Base-by-base conservation (phyloP, 1,140 invertebrate species). In the Caenorhabditis latens region DNA sequence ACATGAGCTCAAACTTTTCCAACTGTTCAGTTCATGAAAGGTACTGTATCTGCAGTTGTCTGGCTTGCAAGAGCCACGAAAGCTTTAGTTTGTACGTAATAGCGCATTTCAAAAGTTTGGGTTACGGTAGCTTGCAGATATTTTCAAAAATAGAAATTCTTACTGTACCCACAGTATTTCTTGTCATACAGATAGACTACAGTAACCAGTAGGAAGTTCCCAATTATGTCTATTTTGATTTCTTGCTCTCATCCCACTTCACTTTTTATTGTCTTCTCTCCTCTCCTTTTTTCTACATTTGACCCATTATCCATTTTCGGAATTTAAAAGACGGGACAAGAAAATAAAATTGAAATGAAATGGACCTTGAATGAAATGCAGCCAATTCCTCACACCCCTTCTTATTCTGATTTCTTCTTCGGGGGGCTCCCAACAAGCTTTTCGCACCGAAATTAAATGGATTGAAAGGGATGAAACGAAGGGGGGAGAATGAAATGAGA, bases 341-440 rank as follows among this genome's bases (percentile, higher is more conserved):
- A 71, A 71, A 71, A 46, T 43, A 48, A 48, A 32, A 71, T 71
- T 71, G 67, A 71, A 71, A 71, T 50, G 71, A 79, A 79, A 79
- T 79, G 71, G 71, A 79, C 71, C 71, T 46, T 79, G 71, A 71
- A 71, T 65, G 61, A 21, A 65, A 71, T 79, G 50, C 43, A 79
- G 8, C n/a, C 65, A 7, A 5, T 71, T 48, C 19, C 40, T 21
- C 16, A 9, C 71, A 8, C n/a, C 11, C 13, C 11, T 79, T 8
- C 24, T 79, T 7, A 79, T 79, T 79, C n/a, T 50, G 42, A 71
- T 79, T 79, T 50, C 0, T 11, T 13, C 4, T 42, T 75, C 40
- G 14, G 67, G 14, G 67, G 13, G 63, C 63, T 42, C 63, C 63
- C 24, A 40, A 67, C 24, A 4, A 14, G 58, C 58, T 61, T 61